phyloP scores from a whole-genome alignment of 2,797 vertebrate species.

The Sphenopsis melanotis region DNA sequence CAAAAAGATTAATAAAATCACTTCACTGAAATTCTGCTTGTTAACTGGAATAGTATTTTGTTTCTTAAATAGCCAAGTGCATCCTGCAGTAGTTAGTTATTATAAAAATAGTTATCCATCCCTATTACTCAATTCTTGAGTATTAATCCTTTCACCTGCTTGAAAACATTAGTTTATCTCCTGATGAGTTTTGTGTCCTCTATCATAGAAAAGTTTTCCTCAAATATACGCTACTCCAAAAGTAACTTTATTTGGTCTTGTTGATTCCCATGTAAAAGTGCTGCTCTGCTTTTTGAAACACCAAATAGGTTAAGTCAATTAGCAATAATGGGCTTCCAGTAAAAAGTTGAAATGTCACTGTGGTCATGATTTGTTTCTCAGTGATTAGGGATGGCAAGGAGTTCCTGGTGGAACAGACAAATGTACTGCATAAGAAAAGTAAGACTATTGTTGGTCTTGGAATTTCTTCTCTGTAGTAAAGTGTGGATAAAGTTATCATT shows the following conservation, averaged over 20 bases:
- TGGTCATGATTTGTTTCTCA: background rate
- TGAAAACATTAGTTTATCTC: background rate
- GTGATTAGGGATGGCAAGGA: background rate
- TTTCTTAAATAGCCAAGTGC: background rate
- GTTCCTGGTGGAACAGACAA: background rate
- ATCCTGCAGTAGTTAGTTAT: background rate
- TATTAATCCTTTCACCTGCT: background rate
- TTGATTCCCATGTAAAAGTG: background rate
- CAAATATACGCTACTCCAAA: background rate
- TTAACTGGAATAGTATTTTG: background rate
- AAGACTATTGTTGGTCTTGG: accelerated
- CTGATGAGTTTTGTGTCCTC: background rate
- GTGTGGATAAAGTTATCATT: background rate
- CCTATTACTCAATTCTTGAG: background rate
- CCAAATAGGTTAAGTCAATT: background rate
- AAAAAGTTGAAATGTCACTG: background rate
- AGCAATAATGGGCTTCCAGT: background rate
- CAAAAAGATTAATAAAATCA: background rate
- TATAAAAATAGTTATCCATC: background rate
- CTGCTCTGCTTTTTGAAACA: background rate
- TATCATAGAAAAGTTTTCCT: background rate
- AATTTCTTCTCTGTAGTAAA: background rate
- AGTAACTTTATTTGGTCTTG: background rate
- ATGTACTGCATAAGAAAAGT: background rate
- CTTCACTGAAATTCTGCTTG: background rate